Base-by-base conservation (phyloP, 2,888 invertebrate genomes). In the Petrophora chlorosata region DNA sequence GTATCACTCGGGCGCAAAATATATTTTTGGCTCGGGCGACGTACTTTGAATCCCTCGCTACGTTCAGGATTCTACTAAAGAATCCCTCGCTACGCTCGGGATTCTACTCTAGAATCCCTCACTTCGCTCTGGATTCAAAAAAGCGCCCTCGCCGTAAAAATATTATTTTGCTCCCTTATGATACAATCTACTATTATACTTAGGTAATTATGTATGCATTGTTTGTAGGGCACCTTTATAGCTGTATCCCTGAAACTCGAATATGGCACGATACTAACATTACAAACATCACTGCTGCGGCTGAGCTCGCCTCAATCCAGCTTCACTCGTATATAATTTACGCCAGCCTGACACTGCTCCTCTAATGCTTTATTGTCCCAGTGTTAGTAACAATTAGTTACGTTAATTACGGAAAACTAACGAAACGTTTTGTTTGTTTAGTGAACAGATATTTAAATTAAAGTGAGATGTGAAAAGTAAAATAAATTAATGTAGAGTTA, bases 191-290 rank as follows among this genome's bases (percentile, higher is more conserved):
- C n/a, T n/a, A n/a, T n/a, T n/a, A n/a, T n/a, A n/a, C n/a, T n/a
- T n/a, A 48, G 10, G 25, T 30, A 40, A 43, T 38, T 39, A 50
- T 17, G 49, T 44, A 39, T 44, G 39, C 49, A 34, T 44, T 34
- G 29, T 39, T 39, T 34, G 34, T 14, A 12, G 5, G 15, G 9
- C 14, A 16, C 22, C 8, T 43, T 25, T 35, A 41, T 22, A 25
- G 25, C 7, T 29, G 32, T 42, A 19, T 38, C 38, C 22, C 12
- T 28, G 15, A 22, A 40, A 35, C 30, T 41, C 3, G 10, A 35
- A 44, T 29, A 19, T 28, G 12, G 43, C 15, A 14, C 29, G 19
- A 23, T 17, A 12, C 40, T n/a, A 29, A 17, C 13, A 8, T 36
- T n/a, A n/a, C n/a, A n/a, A n/a, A n/a, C n/a, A n/a, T n/a, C n/a